Evolutionary conservation across 92 coral and sea anemone genomes (phyloP).

Genomic region (Porites cylindrica): DNA sequence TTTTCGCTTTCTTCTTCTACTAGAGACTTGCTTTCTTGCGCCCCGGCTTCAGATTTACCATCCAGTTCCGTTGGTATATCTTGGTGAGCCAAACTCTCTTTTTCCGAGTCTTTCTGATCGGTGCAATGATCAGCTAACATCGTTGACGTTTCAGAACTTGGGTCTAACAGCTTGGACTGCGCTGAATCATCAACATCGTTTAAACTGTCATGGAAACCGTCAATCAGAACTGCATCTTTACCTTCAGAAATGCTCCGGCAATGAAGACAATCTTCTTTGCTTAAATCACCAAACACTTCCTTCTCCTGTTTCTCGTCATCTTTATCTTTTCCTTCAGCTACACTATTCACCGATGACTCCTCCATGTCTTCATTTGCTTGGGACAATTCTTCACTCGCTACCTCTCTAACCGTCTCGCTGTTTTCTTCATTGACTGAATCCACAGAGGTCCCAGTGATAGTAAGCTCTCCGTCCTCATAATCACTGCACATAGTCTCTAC

Average conservation of each 20-base stretch:
- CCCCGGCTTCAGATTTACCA: neutral
- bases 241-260: conserved; percentile 11
- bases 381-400: neutral
- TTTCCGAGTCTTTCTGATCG: conserved; percentile 7
- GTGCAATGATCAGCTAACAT: neutral
- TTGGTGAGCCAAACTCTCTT: neutral
- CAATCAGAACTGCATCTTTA: neutral
- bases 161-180: neutral
- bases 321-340: neutral
- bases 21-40: neutral
- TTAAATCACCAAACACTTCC: neutral
- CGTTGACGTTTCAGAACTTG: neutral
- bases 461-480: neutral
- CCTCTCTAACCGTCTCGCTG: neutral
- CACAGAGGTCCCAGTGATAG: neutral
- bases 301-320: conserved; percentile 2
- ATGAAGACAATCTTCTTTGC: conserved; percentile 9
- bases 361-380: neutral
- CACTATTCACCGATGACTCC: neutral
- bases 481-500: conserved; percentile 1
- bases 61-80: neutral
- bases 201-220: neutral
- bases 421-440: neutral
- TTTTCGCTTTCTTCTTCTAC: neutral
- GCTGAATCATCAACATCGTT: neutral